These are phyloP conservation scores for Choristoneura fumiferana DNA, from an alignment of 1,140 invertebrate species.

Conservation along the genomic window DNA sequence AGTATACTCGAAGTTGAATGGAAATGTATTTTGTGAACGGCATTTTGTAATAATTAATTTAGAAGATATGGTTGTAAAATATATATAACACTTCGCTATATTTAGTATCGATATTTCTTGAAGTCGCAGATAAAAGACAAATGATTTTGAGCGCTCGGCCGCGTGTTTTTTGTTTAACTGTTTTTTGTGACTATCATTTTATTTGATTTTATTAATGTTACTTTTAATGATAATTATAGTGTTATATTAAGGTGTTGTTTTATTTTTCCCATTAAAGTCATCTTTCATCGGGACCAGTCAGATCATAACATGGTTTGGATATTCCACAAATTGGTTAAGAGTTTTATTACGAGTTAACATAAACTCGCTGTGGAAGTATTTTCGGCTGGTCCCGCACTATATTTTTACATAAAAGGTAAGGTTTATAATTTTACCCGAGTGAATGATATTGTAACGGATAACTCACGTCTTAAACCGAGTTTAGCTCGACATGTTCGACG, in stretches of 20 bases:
- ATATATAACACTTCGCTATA: conserved; percentile 6
- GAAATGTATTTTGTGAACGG: not conserved
- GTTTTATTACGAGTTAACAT: too few relatives aligned
- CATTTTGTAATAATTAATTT: conserved; percentile 1
- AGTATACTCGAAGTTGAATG: too few relatives aligned
- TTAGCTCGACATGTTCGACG: too few relatives aligned
- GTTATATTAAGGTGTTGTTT: conserved; percentile 39
- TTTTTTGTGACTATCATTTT: conserved; percentile 45
- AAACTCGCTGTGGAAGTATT: too few relatives aligned
- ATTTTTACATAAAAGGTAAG: too few relatives aligned
- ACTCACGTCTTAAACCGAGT: too few relatives aligned
- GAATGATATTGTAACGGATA: too few relatives aligned
- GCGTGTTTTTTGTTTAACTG: conserved; percentile 30
- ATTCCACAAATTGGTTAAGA: too few relatives aligned
- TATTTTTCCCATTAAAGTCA: conserved; percentile 19
- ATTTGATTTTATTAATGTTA: conserved; percentile 58
- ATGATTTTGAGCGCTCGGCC: conserved; percentile 18
- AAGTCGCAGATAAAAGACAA: not conserved
- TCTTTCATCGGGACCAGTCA: too few relatives aligned
- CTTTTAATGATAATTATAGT: conserved; percentile 58
- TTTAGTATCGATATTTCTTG: conserved; percentile 10
- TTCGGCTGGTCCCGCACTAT: too few relatives aligned
- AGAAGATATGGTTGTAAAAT: conserved; percentile 7
- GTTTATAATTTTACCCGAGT: too few relatives aligned
- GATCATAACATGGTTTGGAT: too few relatives aligned